phyloP scores from a whole-genome alignment of 2,888 invertebrate genomes.

The Morpho deidamia region DNA sequence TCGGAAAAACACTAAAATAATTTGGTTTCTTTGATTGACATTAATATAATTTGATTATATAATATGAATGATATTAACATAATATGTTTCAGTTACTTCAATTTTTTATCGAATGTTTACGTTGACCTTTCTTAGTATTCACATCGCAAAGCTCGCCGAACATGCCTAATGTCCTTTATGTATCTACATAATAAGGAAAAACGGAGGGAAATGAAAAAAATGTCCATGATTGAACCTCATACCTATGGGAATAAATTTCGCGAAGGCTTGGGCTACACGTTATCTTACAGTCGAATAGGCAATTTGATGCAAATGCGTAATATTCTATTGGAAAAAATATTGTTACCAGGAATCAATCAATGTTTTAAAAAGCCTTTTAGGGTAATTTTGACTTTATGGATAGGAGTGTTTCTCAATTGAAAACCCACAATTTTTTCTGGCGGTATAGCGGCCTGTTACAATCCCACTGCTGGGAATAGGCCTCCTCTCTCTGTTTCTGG shows the following conservation, averaged over 20 bases:
- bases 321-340: constrained; percentile 22
- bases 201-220: constrained; percentile 45
- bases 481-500: too few relatives aligned
- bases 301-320: constrained; percentile 38
- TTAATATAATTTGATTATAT: too few relatives aligned
- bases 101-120: neutral
- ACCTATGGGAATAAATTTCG: constrained; percentile 73
- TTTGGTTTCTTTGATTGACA: too few relatives aligned
- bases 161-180: constrained; percentile 46
- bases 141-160: constrained; percentile 42
- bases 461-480: too few relatives aligned
- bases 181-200: constrained; percentile 34
- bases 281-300: constrained; percentile 58
- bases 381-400: too few relatives aligned
- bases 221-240: constrained; percentile 73
- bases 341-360: constrained; percentile 9
- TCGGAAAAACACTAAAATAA: too few relatives aligned
- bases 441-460: too few relatives aligned
- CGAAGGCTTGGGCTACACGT: constrained; percentile 44
- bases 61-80: too few relatives aligned
- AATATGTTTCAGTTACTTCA: too few relatives aligned
- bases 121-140: constrained; percentile 21
- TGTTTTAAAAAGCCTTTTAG: too few relatives aligned
- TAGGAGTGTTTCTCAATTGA: too few relatives aligned
- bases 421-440: too few relatives aligned